These are phyloP conservation scores for Brachyhypopomus gauderio DNA, from an alignment of 2,113 vertebrate species.

Conservation along the genomic window DNA sequence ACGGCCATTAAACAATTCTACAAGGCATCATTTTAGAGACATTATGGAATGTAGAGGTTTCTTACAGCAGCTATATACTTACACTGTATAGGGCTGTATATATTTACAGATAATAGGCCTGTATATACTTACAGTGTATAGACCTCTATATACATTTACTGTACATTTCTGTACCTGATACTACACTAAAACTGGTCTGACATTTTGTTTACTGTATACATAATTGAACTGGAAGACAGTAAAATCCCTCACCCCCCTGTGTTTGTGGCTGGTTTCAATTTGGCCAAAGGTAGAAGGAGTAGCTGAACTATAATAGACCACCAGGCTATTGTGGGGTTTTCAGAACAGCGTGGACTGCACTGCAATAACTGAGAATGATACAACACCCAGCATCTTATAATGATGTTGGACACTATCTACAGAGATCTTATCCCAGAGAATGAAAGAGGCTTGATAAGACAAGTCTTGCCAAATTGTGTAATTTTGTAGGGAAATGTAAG, in stretches of 20 bases:
- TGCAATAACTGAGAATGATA: slow-evolving; percentile 29
- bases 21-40: no score
- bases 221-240: not conserved
- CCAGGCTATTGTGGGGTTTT: not conserved
- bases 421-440: not conserved
- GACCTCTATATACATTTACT: not conserved
- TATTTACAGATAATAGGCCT: no score
- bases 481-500: not conserved
- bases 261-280: slow-evolving; percentile 1
- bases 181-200: not conserved
- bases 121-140: not conserved
- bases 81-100: no score
- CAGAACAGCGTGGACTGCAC: slow-evolving; percentile 15
- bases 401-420: not conserved
- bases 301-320: not conserved
- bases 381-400: slow-evolving; percentile 1
- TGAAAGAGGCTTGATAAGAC: no score
- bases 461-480: no score
- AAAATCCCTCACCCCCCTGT: not conserved
- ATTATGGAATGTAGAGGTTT: no score
- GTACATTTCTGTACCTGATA: not conserved
- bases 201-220: not conserved
- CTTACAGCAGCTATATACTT: no score
- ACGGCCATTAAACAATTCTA: no score
- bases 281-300: not conserved